Evolutionary conservation across 2,888 invertebrate genomes (phyloP), one percentile per base, ranked within the genome.

Genomic region (Drosophila conformis): DNA sequence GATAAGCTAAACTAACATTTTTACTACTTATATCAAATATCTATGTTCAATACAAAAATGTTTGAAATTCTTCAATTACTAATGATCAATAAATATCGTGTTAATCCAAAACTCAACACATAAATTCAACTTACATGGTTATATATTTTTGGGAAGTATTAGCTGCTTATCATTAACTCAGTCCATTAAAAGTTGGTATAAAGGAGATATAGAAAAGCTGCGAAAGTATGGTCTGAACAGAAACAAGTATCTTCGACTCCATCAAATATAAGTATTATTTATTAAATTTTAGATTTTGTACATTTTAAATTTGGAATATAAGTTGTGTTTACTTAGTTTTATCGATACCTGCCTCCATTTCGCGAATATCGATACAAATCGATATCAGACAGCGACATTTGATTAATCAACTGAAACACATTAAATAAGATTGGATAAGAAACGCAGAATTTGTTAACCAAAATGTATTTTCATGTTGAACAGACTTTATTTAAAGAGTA

Each of bases 1-100:
- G 79, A 80, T 80, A 79, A 68, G 58, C 21, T 57, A 31, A 46
- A 10, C 46, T 3, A 25, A 46, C 46, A 46, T 25, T 46, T 46
- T 46, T 15, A 46, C 15, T 46, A 25, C 8, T 25, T 25, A 25
- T 46, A 25, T 46, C 25, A 25, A 25, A 15, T 46, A 36, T 36
- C 25, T 46, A 46, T 25, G 25, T 15, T 25, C 25, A 46, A 25
- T 27, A 54, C n/a, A 21, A 10, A 15, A 18, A 6, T 10, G 10
- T 21, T 8, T 29, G 15, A 10, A 10, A 18, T 18, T 49, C 27
- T 29, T 25, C 25, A 15, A 25, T 46, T 25, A 25, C 46, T 4
- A 25, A 46, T 8, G 15, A 25, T 25, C 46, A 25, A 25, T 46
- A 46, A 46, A 46, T 25, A 25, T 25, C 25, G 46, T 8, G 46